Conservation (phyloP, 1,140 invertebrate genomes). For the Anthonomus grandis region DNA sequence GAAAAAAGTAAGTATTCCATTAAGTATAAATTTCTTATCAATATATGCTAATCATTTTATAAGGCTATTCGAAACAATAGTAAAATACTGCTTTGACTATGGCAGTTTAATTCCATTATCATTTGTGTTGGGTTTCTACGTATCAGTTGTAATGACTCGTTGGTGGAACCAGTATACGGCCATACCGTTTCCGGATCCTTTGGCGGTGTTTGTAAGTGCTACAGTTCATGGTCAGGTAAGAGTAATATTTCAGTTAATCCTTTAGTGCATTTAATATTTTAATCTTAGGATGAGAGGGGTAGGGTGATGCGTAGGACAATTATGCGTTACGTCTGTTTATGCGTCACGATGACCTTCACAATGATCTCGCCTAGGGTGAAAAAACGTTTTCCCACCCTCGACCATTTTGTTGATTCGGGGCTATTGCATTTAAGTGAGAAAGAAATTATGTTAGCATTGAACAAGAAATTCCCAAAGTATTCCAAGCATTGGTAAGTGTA, state of each 20-base stretch:
- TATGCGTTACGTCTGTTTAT: constrained; percentile 66
- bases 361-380: constrained; percentile 73
- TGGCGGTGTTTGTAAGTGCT: constrained; percentile 80
- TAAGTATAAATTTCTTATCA: constrained; percentile 40
- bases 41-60: constrained; percentile 11
- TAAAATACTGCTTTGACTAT: constrained; percentile 67
- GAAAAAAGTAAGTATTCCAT: constrained; percentile 56
- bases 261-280: not conserved
- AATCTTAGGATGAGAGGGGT: constrained; percentile 64
- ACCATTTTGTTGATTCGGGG: constrained; percentile 74
- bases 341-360: constrained; percentile 64
- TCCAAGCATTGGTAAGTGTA: constrained; percentile 70
- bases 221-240: constrained; percentile 58
- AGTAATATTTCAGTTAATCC: constrained; percentile 1
- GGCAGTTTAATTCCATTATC: constrained; percentile 68
- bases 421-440: constrained; percentile 70
- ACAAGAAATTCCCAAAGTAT: constrained; percentile 67
- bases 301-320: constrained; percentile 73
- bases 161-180: constrained; percentile 91
- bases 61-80: constrained; percentile 64
- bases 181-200: constrained; percentile 81
- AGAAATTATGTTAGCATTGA: constrained; percentile 62
- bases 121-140: constrained; percentile 72
- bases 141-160: constrained; percentile 86
- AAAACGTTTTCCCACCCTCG: constrained; percentile 75